Conservation (phyloP, 2,888 invertebrate species). For the Nomada goodeniana region DNA sequence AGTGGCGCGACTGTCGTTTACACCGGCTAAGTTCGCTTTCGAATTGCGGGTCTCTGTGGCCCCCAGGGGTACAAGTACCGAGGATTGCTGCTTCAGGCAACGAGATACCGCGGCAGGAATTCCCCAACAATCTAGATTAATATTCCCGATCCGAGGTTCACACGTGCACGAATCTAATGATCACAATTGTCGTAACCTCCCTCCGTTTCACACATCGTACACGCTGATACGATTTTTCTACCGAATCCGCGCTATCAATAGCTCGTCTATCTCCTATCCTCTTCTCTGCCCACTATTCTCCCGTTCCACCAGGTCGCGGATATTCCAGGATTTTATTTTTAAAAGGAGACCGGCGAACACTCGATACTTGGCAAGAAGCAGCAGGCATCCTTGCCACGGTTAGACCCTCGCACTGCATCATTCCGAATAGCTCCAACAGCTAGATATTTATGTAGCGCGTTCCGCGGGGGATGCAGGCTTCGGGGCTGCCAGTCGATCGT, state of each 20-base stretch:
- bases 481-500: slow-evolving; percentile 52
- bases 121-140: too few species aligned
- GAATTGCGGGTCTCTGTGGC: slow-evolving; percentile 22
- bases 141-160: too few species aligned
- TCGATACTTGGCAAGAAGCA: slow-evolving; percentile 66
- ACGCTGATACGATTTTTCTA: too few species aligned
- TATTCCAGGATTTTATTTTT: too few species aligned
- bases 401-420: slow-evolving; percentile 58
- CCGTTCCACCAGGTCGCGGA: too few species aligned
- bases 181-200: too few species aligned
- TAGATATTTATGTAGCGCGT: slow-evolving; percentile 71
- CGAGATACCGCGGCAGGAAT: too few species aligned
- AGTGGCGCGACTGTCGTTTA: slow-evolving; percentile 47
- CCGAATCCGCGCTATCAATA: too few species aligned
- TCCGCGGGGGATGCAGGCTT: background rate
- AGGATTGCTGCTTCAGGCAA: slow-evolving; percentile 16
- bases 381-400: slow-evolving; percentile 23
- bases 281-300: too few species aligned
- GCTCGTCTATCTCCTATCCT: too few species aligned
- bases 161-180: too few species aligned
- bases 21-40: slow-evolving; percentile 37
- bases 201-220: too few species aligned
- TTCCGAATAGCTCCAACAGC: slow-evolving; percentile 48
- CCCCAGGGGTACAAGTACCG: slow-evolving; percentile 10
- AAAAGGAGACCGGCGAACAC: background rate